Base-by-base conservation (phyloP, 1,140 invertebrate genomes). In the Zelostemma sp. region DNA sequence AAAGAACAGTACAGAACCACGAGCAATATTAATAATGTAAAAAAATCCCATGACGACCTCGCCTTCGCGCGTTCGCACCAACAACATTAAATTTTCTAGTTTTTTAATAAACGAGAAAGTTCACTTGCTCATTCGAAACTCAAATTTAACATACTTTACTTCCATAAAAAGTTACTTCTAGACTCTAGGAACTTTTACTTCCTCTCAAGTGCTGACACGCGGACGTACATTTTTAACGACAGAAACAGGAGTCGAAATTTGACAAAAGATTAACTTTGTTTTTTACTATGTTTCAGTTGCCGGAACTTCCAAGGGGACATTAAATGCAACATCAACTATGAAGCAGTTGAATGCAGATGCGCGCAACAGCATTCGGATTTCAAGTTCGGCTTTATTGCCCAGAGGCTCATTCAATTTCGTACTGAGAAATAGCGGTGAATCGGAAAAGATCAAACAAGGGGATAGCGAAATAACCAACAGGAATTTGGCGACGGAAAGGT, bases 221-320 rank as follows among this genome's bases (percentile, higher is more conserved):
- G n/a, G n/a, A n/a, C n/a, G n/a, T n/a, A n/a, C n/a, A n/a, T n/a
- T n/a, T 1, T 17, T 51, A 4, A 5, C 16, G 14, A 41, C 15
- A 9, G 6, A 14, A 12, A 1, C 11, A 57, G 9, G 9, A 51
- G 15, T 33, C 35, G 15, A 38, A 3, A 11, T 38, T 38, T n/a
- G 11, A 38, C 1, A 38, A 3, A 46, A 41, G 12, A 68, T 16
- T 18, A 46, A 41, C 2, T 8, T 40, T 33, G 19, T 51, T 47
- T 49, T 47, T 62, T 74, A 55, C 17, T 41, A 6, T 76, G 61
- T 81, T 82, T 16, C 60, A 83, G 81, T 80, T 63, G 67, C 72
- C 70, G 73, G 75, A 63, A 59, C 74, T 41, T 72, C 73, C 19
- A 67, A 60, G 50, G 71, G 64, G 43, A 61, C 58, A 50, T 65